Evolutionary conservation across 1,140 invertebrate species (phyloP).

Genomic region (Subanguina moxae): DNA sequence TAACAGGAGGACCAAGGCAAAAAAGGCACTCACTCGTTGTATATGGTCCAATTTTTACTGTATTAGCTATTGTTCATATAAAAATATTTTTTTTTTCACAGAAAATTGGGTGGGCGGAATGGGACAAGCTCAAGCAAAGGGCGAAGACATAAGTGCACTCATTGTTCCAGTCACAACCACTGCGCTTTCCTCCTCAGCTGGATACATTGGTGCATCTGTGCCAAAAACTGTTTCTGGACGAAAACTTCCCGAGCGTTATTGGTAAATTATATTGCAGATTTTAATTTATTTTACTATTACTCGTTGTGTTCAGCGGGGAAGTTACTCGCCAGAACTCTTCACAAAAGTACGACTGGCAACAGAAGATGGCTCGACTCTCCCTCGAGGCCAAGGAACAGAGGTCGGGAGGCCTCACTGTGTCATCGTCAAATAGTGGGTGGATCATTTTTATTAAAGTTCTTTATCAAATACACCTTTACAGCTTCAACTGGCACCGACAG

Average conservation of each 20-base stretch:
- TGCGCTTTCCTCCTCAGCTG: slow-evolving; percentile 18
- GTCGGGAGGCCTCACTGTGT: not conserved
- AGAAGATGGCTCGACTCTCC: slow-evolving; percentile 35
- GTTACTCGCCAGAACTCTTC: not conserved
- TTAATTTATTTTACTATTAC: not conserved
- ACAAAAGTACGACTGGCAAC: slow-evolving; percentile 36
- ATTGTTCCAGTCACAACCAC: slow-evolving; percentile 3
- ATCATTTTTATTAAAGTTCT: not conserved
- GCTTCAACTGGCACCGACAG: not conserved
- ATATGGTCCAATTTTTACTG: too few species aligned
- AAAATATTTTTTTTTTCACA: too few species aligned
- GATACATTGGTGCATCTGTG: slow-evolving; percentile 45
- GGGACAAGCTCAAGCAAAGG: not conserved
- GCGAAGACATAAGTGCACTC: not conserved
- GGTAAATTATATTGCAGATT: slow-evolving; percentile 9
- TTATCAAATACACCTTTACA: not conserved
- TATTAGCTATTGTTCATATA: too few species aligned
- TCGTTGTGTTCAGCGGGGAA: not conserved
- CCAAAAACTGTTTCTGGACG: slow-evolving; percentile 24
- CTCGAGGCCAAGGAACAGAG: slow-evolving; percentile 19
- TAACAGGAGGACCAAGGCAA: too few species aligned
- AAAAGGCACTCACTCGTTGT: too few species aligned
- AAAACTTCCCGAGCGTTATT: slow-evolving; percentile 45
- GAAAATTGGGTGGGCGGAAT: too few species aligned
- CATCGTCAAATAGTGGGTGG: not conserved